Percentiles rank a stretch among this genome's conserved stretches.
Conservation (phyloP, 2,888 invertebrate genomes). For the Conomelus anceps region DNA sequence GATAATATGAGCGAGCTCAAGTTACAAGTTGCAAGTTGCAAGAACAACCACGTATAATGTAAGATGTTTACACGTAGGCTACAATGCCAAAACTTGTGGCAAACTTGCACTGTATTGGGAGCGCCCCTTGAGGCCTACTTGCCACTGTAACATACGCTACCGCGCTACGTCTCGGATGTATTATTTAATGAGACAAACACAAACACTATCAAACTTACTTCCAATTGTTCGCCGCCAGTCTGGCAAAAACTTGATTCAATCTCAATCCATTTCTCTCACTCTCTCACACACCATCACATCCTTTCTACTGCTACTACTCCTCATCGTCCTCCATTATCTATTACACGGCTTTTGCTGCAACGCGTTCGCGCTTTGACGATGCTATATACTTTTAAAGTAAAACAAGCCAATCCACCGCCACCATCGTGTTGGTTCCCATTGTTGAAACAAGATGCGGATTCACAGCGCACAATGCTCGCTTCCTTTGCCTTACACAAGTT, state of each 20-base stretch:
- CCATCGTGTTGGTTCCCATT: not conserved
- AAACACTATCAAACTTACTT: slow-evolving; percentile 7
- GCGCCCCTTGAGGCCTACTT: not conserved
- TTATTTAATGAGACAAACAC: slow-evolving; percentile 11
- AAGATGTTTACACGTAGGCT: slow-evolving; percentile 13
- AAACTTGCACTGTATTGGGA: not conserved
- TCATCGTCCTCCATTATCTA: not conserved
- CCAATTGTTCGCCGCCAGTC: not conserved
- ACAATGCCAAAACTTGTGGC: slow-evolving; percentile 11
- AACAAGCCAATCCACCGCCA: not conserved
- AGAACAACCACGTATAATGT: slow-evolving; percentile 9
- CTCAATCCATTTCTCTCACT: not conserved
- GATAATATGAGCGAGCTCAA: not conserved
- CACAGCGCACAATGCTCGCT: not conserved
- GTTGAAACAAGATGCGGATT: not conserved
- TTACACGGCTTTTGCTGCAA: too few species aligned
- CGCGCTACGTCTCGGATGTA: not conserved
- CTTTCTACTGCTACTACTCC: too few species aligned
- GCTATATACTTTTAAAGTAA: not conserved
- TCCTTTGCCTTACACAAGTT: not conserved
- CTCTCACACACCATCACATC: not conserved
- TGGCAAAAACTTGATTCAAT: not conserved
- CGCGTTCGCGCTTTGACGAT: not conserved
- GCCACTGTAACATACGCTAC: slow-evolving; percentile 2
- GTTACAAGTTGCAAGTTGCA: slow-evolving; percentile 1